A percentile compares a stretch with the other conserved stretches of the same genome.
phyloP scores from a whole-genome alignment of 53 echinoderm and acorn worm genomes.

The Mesocentrotus franciscanus region DNA sequence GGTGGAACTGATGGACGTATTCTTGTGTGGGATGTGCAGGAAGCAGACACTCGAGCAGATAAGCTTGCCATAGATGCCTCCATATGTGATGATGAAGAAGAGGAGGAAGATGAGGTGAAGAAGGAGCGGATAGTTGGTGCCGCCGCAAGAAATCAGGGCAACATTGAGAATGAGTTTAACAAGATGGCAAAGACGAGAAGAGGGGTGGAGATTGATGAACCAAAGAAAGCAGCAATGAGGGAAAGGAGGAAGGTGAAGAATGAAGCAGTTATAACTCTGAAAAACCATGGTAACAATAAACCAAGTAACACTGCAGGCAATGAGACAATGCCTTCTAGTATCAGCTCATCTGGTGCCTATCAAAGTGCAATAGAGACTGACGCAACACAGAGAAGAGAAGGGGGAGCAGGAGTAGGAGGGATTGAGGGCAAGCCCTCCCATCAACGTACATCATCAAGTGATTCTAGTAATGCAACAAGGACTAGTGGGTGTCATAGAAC shows the following conservation, averaged over 20 bases:
- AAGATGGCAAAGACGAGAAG: neutral
- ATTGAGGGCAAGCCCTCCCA: neutral
- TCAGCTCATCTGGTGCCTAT: neutral
- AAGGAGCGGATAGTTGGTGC: neutral
- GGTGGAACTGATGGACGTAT: conserved; percentile 60
- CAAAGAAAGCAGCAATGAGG: neutral
- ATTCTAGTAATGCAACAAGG: neutral
- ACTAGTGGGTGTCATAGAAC: neutral
- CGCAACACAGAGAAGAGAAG: neutral
- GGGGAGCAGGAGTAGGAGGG: neutral
- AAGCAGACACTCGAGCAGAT: neutral
- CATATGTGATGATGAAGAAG: conserved; percentile 16
- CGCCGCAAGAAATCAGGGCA: too few species aligned
- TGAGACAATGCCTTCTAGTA: neutral
- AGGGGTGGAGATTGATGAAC: neutral
- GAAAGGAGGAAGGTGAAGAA: neutral
- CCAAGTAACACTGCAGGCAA: neutral
- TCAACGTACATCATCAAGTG: neutral
- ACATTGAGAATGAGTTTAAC: neutral
- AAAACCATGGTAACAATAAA: neutral
- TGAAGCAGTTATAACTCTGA: neutral
- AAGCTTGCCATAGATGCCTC: neutral
- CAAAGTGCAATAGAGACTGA: neutral
- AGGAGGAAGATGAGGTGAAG: neutral
- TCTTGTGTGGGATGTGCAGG: conserved; percentile 41